Conservation (phyloP, 2,113 vertebrate species). For the Regulus satrapa region DNA sequence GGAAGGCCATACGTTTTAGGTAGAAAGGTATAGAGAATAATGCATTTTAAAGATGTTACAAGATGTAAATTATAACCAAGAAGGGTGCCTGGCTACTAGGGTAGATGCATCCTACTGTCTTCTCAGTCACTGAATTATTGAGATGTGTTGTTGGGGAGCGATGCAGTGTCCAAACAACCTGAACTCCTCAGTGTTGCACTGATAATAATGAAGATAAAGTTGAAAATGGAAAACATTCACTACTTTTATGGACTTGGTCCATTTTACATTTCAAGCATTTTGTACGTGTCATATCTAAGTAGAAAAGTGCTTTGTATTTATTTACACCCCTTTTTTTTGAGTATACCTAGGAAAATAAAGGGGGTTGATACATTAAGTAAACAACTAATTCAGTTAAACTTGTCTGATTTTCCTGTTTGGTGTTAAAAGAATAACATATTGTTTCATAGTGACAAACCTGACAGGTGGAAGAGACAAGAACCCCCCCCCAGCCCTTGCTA, state of each 20-base stretch:
- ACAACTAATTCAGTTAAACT: background rate
- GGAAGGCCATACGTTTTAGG: background rate
- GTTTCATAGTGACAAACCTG: background rate
- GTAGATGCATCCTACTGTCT: background rate
- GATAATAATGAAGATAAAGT: background rate
- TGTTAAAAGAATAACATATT: background rate
- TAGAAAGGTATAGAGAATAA: background rate
- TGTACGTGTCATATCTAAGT: background rate
- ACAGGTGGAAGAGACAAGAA: background rate
- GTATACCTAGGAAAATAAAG: background rate
- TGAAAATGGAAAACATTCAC: background rate
- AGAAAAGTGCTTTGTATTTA: background rate
- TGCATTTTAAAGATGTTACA: background rate
- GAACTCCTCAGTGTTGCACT: background rate
- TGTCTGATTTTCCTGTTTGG: background rate
- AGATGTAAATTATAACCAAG: background rate
- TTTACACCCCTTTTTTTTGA: background rate
- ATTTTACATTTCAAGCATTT: background rate
- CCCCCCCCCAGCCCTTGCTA: background rate
- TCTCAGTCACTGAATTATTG: background rate
- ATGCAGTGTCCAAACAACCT: background rate
- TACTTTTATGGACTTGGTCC: background rate
- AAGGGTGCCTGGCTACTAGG: background rate
- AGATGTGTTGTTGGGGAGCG: background rate
- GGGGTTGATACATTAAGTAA: background rate